Conservation (phyloP, 2,888 invertebrate genomes). For the Calameuta filiformis region DNA sequence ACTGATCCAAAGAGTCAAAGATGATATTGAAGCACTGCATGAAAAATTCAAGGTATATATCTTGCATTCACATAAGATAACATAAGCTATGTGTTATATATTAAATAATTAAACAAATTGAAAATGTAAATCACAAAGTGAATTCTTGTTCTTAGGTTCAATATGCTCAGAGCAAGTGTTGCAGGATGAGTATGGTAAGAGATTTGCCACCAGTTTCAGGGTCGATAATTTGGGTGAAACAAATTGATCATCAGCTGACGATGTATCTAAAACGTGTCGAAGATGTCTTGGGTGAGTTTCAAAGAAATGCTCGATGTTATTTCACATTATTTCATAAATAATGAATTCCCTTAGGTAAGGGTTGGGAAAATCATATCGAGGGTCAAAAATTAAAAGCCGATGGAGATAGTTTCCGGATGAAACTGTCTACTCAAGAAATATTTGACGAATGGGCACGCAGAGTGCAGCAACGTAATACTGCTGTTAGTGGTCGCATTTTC, state of each 20-base stretch:
- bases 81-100: neutral
- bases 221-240: conserved; percentile 98
- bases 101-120: neutral
- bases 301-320: neutral
- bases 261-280: conserved; percentile 97
- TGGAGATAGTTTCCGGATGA: conserved; percentile 96
- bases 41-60: conserved; percentile 92
- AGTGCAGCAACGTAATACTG: conserved; percentile 93
- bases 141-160: conserved; percentile 75
- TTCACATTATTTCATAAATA: conserved; percentile 3
- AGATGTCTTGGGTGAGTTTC: conserved; percentile 87
- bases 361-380: conserved; percentile 99
- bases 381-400: conserved; percentile 97
- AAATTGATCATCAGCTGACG: conserved; percentile 97
- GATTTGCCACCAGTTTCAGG: conserved; percentile 98
- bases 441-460: conserved; percentile 98
- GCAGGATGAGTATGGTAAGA: conserved; percentile 88
- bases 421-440: conserved; percentile 95
- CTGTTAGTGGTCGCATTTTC: conserved; percentile 94
- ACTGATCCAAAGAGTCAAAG: conserved; percentile 97
- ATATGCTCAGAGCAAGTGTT: conserved; percentile 95
- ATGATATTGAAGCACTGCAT: conserved; percentile 97
- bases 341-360: conserved; percentile 75
- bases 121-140: neutral
- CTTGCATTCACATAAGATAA: neutral